These are phyloP conservation scores for Scalopus aquaticus DNA, from an alignment of 2,113 vertebrate species.

Conservation along the genomic window DNA sequence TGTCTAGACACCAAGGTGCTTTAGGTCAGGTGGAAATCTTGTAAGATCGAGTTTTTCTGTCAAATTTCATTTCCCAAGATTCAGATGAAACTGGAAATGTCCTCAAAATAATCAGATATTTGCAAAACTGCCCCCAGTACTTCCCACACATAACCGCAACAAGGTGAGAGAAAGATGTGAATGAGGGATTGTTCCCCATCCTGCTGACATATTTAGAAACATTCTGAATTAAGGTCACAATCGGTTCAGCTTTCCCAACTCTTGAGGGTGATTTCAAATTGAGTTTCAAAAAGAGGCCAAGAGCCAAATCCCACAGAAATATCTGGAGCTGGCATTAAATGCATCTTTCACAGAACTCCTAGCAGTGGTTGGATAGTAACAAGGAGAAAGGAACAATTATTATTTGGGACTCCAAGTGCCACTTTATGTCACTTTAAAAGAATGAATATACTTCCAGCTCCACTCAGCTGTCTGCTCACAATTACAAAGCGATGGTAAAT, in stretches of 20 bases:
- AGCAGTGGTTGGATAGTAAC: conserved; percentile 50
- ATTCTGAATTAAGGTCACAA: conserved; percentile 26
- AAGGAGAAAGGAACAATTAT: conserved; percentile 68
- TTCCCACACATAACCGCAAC: not conserved
- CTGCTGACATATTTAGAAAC: conserved; percentile 4
- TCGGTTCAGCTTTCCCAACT: conserved; percentile 4
- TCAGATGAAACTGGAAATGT: not conserved
- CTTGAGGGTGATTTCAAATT: conserved; percentile 26
- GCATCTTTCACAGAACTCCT: conserved; percentile 37
- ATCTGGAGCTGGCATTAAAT: conserved; percentile 8
- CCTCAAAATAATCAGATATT: not conserved
- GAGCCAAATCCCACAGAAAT: conserved; percentile 36
- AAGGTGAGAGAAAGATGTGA: not conserved
- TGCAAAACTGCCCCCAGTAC: not conserved
- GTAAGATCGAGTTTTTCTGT: not conserved
- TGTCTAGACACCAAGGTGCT: not conserved
- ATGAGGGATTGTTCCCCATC: not conserved
- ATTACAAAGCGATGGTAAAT: conserved; percentile 62
- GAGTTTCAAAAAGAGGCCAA: conserved; percentile 39
- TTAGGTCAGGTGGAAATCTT: not conserved
- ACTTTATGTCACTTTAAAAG: conserved; percentile 67
- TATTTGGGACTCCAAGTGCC: conserved; percentile 34
- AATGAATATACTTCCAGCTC: conserved; percentile 52
- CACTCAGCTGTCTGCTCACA: conserved; percentile 45
- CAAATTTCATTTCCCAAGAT: not conserved